These are phyloP conservation scores for Hydrochoerus hydrochaeris DNA, from an alignment of 2,113 vertebrate genomes.

Conservation along the genomic window DNA sequence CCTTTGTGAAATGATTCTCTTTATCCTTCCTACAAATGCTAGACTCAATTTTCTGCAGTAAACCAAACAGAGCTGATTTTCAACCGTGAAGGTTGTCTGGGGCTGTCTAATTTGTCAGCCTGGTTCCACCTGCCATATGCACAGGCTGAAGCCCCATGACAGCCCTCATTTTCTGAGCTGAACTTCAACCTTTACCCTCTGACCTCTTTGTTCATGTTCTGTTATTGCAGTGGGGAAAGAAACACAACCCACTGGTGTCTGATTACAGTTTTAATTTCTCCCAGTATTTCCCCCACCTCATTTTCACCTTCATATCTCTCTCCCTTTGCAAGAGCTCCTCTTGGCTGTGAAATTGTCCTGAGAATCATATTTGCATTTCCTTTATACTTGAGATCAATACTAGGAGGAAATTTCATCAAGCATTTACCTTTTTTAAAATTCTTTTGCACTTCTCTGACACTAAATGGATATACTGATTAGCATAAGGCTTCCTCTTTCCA, in stretches of 20 bases:
- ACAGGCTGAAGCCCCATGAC: slow-evolving; percentile 54
- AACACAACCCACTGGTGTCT: slow-evolving; percentile 64
- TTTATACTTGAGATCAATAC: not conserved
- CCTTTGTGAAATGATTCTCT: not conserved
- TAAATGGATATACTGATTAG: not conserved
- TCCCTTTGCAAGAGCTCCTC: not conserved
- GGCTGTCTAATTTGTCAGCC: slow-evolving; percentile 68
- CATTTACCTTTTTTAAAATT: not conserved
- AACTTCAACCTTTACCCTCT: slow-evolving; percentile 64
- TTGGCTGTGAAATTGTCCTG: not conserved
- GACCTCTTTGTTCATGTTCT: slow-evolving; percentile 62
- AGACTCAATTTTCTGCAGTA: not conserved
- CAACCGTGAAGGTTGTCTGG: slow-evolving; percentile 59
- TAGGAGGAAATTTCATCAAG: not conserved
- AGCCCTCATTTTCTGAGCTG: slow-evolving; percentile 66
- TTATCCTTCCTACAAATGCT: not conserved
- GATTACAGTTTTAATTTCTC: slow-evolving; percentile 69
- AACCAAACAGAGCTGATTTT: slow-evolving; percentile 33
- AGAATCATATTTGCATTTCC: slow-evolving; percentile 18
- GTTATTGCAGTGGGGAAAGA: slow-evolving; percentile 64
- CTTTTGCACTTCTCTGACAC: not conserved
- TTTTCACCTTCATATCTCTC: slow-evolving; percentile 34
- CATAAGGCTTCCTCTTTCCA: not conserved
- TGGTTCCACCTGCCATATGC: slow-evolving; percentile 65
- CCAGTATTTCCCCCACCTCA: not conserved